Percentiles rank a stretch among this genome's conserved stretches.
Conservation (phyloP, 2,888 invertebrate species). For the Reticulitermes lucifugus region DNA sequence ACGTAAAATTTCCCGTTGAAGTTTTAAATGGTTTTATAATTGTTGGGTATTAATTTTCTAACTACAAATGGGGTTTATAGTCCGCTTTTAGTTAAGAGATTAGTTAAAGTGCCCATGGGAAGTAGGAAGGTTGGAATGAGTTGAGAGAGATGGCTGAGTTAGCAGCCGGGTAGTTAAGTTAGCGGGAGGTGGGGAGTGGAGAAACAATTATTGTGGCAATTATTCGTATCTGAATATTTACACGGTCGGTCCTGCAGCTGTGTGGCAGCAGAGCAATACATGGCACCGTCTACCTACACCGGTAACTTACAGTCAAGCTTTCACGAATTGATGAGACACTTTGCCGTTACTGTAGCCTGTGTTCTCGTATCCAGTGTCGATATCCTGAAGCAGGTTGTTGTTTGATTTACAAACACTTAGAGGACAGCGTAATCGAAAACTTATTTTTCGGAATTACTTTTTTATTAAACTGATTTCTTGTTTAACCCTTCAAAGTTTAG, state of each 20-base stretch:
- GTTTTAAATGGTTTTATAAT: too few relatives aligned
- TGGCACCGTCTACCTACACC: neutral
- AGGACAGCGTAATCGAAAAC: too few relatives aligned
- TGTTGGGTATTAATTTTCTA: too few relatives aligned
- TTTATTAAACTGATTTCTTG: too few relatives aligned
- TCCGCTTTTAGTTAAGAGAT: neutral
- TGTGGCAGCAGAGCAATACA: neutral
- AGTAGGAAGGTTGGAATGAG: neutral
- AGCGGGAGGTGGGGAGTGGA: neutral
- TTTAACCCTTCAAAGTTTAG: too few relatives aligned
- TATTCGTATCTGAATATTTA: conserved; percentile 21
- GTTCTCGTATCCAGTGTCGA: neutral
- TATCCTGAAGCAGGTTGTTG: neutral
- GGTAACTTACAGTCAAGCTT: neutral
- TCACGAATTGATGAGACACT: neutral
- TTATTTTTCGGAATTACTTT: too few relatives aligned
- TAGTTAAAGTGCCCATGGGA: neutral
- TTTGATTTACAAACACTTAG: neutral
- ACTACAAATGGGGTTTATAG: neutral
- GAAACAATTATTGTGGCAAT: conserved; percentile 25
- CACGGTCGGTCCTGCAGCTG: neutral
- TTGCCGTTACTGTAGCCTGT: too few relatives aligned
- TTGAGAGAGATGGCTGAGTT: neutral
- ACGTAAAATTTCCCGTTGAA: too few relatives aligned
- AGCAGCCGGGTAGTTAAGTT: neutral